phyloP scores from a whole-genome alignment of 2,888 invertebrate genomes.

The Diarsia dahlii region DNA sequence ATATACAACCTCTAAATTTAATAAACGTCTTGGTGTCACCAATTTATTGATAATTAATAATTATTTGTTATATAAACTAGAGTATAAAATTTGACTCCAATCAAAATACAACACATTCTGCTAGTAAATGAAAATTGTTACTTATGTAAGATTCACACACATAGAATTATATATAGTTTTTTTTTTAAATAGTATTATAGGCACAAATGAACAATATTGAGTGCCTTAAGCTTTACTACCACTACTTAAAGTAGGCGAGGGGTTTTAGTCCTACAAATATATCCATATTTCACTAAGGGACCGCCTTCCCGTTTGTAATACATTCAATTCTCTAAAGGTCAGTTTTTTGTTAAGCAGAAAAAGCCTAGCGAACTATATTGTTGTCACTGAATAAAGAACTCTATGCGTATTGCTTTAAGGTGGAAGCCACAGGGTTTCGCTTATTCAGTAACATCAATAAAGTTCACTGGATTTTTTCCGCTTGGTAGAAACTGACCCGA shows the following conservation, averaged over 20 bases:
- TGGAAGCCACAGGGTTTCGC: no score
- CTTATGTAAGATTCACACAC: slow-evolving; percentile 76
- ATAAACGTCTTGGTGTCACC: slow-evolving; percentile 85
- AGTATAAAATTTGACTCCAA: slow-evolving; percentile 86
- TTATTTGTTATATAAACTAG: slow-evolving; percentile 76
- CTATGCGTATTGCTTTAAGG: no score
- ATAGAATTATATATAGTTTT: slow-evolving; percentile 70
- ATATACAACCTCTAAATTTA: slow-evolving; percentile 80
- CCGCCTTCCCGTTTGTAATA: slow-evolving; percentile 37
- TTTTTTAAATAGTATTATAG: slow-evolving; percentile 82
- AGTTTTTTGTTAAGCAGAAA: not conserved
- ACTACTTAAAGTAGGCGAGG: slow-evolving; percentile 87
- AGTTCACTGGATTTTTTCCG: not conserved
- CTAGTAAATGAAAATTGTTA: slow-evolving; percentile 76
- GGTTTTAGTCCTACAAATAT: slow-evolving; percentile 84
- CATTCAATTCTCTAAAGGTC: slow-evolving; percentile 23
- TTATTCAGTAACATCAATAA: not conserved
- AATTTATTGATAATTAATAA: slow-evolving; percentile 79
- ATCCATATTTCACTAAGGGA: slow-evolving; percentile 62
- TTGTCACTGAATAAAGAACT: not conserved
- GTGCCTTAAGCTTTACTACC: slow-evolving; percentile 82
- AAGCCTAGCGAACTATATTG: not conserved
- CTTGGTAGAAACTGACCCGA: not conserved
- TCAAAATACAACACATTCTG: slow-evolving; percentile 79
- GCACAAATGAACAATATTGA: slow-evolving; percentile 86